These are phyloP conservation scores for Meloidogyne hapla DNA, from an alignment of 1,140 invertebrate species.

Conservation along the genomic window DNA sequence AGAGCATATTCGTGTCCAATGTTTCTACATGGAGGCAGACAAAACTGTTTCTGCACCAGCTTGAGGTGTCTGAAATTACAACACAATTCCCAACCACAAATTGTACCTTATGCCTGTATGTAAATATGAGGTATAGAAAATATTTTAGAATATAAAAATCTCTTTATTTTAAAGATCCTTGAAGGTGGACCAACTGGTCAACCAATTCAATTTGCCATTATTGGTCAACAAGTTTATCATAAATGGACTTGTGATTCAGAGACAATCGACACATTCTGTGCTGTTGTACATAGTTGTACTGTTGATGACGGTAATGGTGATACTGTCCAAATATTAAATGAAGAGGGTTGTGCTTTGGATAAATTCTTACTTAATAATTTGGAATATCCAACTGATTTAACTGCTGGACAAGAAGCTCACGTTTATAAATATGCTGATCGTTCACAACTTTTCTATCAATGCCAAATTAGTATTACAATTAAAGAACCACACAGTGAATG, in stretches of 20 bases:
- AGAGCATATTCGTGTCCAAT: slow-evolving; percentile 63
- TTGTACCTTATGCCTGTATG: slow-evolving; percentile 64
- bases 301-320: slow-evolving; percentile 64
- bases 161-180: slow-evolving; percentile 50
- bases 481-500: slow-evolving; percentile 62
- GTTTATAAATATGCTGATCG: slow-evolving; percentile 64
- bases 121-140: slow-evolving; percentile 59
- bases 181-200: slow-evolving; percentile 63
- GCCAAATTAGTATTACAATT: slow-evolving; percentile 64
- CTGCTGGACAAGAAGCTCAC: slow-evolving; percentile 64
- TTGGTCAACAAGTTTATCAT: slow-evolving; percentile 64
- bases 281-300: slow-evolving; percentile 61
- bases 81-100: slow-evolving; percentile 63
- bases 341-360: slow-evolving; percentile 62
- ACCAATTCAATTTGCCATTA: slow-evolving; percentile 63
- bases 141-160: not conserved
- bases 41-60: slow-evolving; percentile 62
- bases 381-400: slow-evolving; percentile 62
- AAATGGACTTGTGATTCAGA: slow-evolving; percentile 65
- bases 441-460: slow-evolving; percentile 63
- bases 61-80: slow-evolving; percentile 63
- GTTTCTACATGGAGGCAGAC: slow-evolving; percentile 65
- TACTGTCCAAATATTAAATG: slow-evolving; percentile 62
- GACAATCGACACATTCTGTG: slow-evolving; percentile 63
- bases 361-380: slow-evolving; percentile 63